These are phyloP conservation scores for Chrysopa pallens DNA, from an alignment of 1,140 invertebrate genomes.

Conservation along the genomic window DNA sequence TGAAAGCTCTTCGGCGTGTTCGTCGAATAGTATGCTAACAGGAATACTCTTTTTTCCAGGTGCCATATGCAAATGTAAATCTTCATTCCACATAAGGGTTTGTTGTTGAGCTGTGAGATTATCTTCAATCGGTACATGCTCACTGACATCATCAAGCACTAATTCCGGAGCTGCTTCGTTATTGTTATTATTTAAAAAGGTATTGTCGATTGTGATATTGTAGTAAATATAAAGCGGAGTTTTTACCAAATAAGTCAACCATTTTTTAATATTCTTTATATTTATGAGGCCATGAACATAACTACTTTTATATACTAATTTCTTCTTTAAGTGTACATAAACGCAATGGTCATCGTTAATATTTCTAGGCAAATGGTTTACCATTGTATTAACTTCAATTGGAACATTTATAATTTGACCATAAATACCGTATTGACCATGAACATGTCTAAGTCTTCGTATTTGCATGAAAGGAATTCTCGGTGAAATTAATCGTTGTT, in stretches of 20 bases:
- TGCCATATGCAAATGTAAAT: slow-evolving; percentile 14
- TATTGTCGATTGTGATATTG: slow-evolving; percentile 1
- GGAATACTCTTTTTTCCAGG: slow-evolving; percentile 12
- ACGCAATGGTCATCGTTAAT: slow-evolving; percentile 13
- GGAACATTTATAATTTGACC: slow-evolving; percentile 17
- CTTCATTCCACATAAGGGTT: slow-evolving; percentile 17
- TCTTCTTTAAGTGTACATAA: slow-evolving; percentile 13
- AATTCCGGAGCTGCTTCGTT: not conserved
- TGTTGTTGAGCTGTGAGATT: slow-evolving; percentile 15
- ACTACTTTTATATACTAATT: slow-evolving; percentile 12
- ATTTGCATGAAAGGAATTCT: slow-evolving; percentile 20
- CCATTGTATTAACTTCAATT: slow-evolving; percentile 13
- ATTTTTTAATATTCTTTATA: slow-evolving; percentile 8
- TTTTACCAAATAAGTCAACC: slow-evolving; percentile 6
- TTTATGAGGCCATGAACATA: slow-evolving; percentile 7
- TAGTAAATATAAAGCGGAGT: slow-evolving; percentile 7
- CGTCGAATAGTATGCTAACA: no score
- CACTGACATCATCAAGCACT: slow-evolving; percentile 8
- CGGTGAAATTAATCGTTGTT: slow-evolving; percentile 15
- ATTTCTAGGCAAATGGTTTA: slow-evolving; percentile 11
- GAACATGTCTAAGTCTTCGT: slow-evolving; percentile 12
- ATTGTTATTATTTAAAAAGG: slow-evolving; percentile 4
- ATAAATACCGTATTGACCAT: slow-evolving; percentile 13
- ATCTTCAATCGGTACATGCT: slow-evolving; percentile 12
- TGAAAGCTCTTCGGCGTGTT: no score